phyloP scores from a whole-genome alignment of 64 coral and sea anemone genomes.

The Montipora foliosa region DNA sequence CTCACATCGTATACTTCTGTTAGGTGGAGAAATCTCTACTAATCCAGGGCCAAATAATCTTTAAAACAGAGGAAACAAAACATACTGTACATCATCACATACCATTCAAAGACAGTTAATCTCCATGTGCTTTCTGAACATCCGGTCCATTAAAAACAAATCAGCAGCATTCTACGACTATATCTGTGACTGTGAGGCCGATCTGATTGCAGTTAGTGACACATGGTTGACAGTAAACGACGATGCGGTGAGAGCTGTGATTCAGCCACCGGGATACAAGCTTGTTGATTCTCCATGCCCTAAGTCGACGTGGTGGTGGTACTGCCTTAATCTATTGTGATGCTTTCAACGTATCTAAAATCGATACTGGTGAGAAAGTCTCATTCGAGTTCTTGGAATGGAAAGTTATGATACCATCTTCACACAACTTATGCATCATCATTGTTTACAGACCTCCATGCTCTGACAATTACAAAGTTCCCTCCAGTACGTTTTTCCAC shows the following conservation, averaged over 20 bases:
- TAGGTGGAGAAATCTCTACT: too few relatives aligned
- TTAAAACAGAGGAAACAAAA: too few relatives aligned
- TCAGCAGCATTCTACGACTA: conserved; percentile 37
- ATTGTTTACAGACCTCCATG: conserved; percentile 4
- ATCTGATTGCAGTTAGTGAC: neutral
- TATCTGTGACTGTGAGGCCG: conserved; percentile 22
- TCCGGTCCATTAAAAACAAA: conserved; percentile 48
- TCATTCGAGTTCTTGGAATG: conserved; percentile 70
- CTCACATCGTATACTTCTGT: too few relatives aligned
- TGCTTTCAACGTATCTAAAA: conserved; percentile 20
- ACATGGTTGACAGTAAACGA: too few relatives aligned
- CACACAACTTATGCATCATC: neutral
- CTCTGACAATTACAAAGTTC: too few relatives aligned
- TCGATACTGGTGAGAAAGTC: neutral
- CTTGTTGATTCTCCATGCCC: neutral
- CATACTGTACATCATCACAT: too few relatives aligned
- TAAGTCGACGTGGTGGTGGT: conserved; percentile 24
- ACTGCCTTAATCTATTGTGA: conserved; percentile 34
- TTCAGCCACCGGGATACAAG: too few relatives aligned
- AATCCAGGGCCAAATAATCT: too few relatives aligned
- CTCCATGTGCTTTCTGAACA: conserved; percentile 39
- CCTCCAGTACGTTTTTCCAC: conserved; percentile 6
- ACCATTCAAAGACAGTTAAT: too few relatives aligned
- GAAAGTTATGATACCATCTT: neutral
- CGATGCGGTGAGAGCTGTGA: neutral